Base-by-base conservation (phyloP, 2,113 vertebrate genomes). In the Cnemophilus loriae region DNA sequence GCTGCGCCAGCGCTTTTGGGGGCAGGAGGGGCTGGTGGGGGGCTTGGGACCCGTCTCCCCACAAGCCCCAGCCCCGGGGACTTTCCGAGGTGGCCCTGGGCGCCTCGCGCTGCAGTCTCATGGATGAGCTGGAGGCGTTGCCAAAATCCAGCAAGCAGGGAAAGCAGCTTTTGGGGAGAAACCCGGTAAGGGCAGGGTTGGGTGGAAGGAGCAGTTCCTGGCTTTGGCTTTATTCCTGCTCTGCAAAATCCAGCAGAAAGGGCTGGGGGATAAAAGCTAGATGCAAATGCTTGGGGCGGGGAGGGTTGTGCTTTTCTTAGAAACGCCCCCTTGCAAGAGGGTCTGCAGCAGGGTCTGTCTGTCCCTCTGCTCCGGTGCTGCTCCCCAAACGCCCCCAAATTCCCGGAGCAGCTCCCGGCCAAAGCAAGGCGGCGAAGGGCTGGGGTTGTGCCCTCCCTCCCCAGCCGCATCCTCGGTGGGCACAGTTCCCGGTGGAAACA, bases 41-140 rank as follows among this genome's bases (percentile, higher is more conserved):
- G 9, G 4, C 42, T 63, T 0, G 4, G 23, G 23, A 53, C 3
- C 20, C 24, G 23, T 26, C 30, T 73, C 18, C 13, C 17, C 4
- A 1, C 7, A 11, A 3, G 5, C 11, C 5, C 13, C 13, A 20
- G 4, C 11, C 10, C 30, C 0, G 1, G 8, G 13, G 15, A 17
- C 32, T 57, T 39, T 3, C 8, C 7, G 1, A 9, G 19, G 24
- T 65, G 63, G 19, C 46, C 21, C 6, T 3, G 4, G 28, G 26
- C 20, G 13, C 16, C 21, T 69, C 30, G 7, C 17, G 32, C n/a
- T 13, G 13, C 27, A 7, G 9, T 35, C 27, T 22, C 1, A 0
- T 2, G 79, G 30, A 46, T 44, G 33, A 83, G 49, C n/a, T 1
- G 11, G 44, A 78, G 69, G 27, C 2, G 0, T 16, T 77, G 77